A percentile compares a stretch with the other conserved stretches of the same genome.
phyloP scores from a whole-genome alignment of 2,888 invertebrate genomes.

The Arrhopalites spinosus region DNA sequence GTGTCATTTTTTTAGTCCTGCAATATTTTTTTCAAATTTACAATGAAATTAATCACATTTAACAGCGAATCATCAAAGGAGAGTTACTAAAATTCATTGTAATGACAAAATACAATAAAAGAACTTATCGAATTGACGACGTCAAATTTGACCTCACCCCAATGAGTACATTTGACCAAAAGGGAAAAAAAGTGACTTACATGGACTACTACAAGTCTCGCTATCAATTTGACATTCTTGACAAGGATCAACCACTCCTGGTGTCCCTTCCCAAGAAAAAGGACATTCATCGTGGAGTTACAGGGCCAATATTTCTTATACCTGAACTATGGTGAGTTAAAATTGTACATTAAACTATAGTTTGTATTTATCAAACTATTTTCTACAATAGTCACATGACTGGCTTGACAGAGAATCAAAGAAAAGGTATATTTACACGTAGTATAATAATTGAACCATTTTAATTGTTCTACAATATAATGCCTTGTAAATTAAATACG shows the following conservation, averaged over 20 bases:
- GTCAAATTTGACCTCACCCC: conserved; percentile 61
- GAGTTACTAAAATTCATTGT: conserved; percentile 64
- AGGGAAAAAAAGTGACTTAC: conserved; percentile 36
- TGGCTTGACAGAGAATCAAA: conserved; percentile 82
- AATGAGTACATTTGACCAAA: conserved; percentile 63
- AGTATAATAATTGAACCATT: too few species aligned
- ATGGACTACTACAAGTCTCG: conserved; percentile 45
- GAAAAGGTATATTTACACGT: too few species aligned
- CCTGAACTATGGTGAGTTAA: conserved; percentile 94
- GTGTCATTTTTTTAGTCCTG: not conserved
- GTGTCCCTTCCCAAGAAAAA: conserved; percentile 65
- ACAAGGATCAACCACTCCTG: conserved; percentile 58
- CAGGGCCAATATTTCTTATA: conserved; percentile 63
- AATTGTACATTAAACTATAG: too few species aligned
- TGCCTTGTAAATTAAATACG: too few species aligned
- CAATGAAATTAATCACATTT: not conserved
- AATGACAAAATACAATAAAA: conserved; percentile 75
- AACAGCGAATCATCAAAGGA: conserved; percentile 58
- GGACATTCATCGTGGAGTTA: conserved; percentile 71
- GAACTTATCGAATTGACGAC: conserved; percentile 62
- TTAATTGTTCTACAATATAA: too few species aligned
- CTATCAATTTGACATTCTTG: conserved; percentile 58
- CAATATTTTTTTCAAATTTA: too few species aligned
- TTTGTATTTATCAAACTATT: too few species aligned
- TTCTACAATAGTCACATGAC: conserved; percentile 86